phyloP scores from a whole-genome alignment of 2,797 vertebrate genomes.

The Spinus pinus region DNA sequence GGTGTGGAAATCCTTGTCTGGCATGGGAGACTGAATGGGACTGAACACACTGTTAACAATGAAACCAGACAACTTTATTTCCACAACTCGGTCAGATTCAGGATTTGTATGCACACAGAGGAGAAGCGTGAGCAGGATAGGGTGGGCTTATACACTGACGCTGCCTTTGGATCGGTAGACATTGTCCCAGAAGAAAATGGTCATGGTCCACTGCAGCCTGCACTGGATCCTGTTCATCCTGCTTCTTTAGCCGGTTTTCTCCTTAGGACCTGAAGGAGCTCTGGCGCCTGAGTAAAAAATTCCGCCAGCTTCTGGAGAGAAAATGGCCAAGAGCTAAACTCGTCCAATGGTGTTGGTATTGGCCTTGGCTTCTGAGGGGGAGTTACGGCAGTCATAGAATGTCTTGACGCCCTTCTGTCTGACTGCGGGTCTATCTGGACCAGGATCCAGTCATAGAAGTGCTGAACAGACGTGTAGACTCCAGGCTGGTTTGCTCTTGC shows the following conservation, averaged over 20 bases:
- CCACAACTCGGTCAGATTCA: background rate
- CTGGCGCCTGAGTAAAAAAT: background rate
- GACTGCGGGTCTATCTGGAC: background rate
- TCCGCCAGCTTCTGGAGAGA: background rate
- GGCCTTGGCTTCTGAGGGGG: fast-evolving
- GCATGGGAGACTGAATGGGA: background rate
- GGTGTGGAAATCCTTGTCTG: background rate
- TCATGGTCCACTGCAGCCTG: background rate
- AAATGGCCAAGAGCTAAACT: fast-evolving
- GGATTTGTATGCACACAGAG: background rate
- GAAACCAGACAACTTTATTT: background rate
- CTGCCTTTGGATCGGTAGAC: background rate
- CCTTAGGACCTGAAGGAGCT: background rate
- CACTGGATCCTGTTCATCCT: background rate
- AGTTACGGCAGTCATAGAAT: fast-evolving
- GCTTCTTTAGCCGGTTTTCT: background rate
- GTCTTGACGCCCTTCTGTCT: background rate
- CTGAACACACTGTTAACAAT: background rate
- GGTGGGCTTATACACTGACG: background rate
- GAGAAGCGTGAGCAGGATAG: background rate
- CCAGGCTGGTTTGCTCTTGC: fast-evolving
- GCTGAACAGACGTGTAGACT: background rate
- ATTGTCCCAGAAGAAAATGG: background rate
- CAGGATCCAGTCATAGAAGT: background rate
- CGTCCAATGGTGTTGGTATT: fast-evolving